These are phyloP conservation scores for Siderastrea siderea DNA, from an alignment of 92 coral and sea anemone genomes.

Conservation along the genomic window DNA sequence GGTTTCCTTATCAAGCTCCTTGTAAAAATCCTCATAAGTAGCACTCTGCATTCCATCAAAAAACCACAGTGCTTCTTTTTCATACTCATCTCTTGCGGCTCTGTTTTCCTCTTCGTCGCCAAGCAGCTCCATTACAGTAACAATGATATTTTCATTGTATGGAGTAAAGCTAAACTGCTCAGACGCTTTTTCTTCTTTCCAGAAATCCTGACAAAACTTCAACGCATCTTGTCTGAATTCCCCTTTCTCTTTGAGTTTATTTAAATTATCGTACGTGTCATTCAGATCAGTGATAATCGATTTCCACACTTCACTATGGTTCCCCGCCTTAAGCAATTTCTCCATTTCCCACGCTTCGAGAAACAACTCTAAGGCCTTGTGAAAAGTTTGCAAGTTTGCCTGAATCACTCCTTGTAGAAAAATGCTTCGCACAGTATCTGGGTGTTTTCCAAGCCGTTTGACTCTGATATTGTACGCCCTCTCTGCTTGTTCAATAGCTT, in stretches of 20 bases:
- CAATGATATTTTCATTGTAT: conserved; percentile 17
- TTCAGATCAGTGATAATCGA: conserved; percentile 28
- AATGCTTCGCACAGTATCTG: conserved; percentile 77
- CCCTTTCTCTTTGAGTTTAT: neutral
- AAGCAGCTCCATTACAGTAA: neutral
- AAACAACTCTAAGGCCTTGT: conserved; percentile 58
- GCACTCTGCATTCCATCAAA: conserved; percentile 5
- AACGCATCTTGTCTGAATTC: conserved; percentile 7
- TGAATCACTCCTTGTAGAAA: conserved; percentile 69
- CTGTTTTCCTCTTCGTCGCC: neutral
- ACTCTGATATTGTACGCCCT: conserved; percentile 64
- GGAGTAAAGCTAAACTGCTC: conserved; percentile 1
- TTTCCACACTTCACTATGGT: conserved; percentile 71
- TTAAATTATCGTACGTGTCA: neutral
- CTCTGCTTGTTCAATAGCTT: conserved; percentile 63
- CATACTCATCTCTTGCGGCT: neutral
- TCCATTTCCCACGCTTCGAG: conserved; percentile 75
- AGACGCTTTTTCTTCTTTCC: conserved; percentile 9
- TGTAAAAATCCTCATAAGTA: neutral
- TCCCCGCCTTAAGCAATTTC: conserved; percentile 47
- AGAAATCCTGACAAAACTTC: conserved; percentile 12
- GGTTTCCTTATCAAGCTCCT: neutral
- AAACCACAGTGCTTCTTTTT: conserved; percentile 15
- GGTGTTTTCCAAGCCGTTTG: conserved; percentile 64
- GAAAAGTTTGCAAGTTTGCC: conserved; percentile 27